Evolutionary conservation across 2,797 vertebrate genomes (phyloP).

Genomic region (Avahi laniger): DNA sequence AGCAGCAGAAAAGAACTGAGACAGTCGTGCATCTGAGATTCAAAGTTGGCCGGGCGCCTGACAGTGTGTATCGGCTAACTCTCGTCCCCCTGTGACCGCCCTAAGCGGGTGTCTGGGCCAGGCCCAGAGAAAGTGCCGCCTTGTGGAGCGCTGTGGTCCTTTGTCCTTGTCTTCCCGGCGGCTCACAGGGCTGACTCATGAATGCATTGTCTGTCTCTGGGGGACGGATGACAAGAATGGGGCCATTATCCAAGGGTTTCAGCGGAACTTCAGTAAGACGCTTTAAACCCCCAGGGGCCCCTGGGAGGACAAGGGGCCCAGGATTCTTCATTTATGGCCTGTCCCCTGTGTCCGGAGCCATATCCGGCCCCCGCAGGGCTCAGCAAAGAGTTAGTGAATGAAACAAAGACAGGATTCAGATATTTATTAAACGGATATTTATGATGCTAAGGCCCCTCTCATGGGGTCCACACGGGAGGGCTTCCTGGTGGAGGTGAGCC

Average conservation of each 20-base stretch:
- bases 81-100: not conserved
- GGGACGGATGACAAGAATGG: not conserved
- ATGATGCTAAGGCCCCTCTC: not conserved
- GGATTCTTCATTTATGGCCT: not conserved
- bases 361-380: not conserved
- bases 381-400: not conserved
- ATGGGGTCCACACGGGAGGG: not conserved
- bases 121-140: not conserved
- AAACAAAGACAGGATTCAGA: not conserved
- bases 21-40: not conserved
- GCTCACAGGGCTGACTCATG: not conserved
- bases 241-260: not conserved
- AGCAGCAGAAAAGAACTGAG: too few relatives aligned
- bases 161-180: not conserved
- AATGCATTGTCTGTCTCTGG: not conserved
- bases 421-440: not conserved
- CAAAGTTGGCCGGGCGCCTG: not conserved
- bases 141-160: rapidly evolving
- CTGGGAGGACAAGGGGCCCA: not conserved
- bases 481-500: not conserved
- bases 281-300: not conserved
- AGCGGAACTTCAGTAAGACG: not conserved
- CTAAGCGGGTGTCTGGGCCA: not conserved
- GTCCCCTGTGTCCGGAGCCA: not conserved
- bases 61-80: not conserved